Conservation (phyloP, 2,888 invertebrate genomes). For the Pocota personata region DNA sequence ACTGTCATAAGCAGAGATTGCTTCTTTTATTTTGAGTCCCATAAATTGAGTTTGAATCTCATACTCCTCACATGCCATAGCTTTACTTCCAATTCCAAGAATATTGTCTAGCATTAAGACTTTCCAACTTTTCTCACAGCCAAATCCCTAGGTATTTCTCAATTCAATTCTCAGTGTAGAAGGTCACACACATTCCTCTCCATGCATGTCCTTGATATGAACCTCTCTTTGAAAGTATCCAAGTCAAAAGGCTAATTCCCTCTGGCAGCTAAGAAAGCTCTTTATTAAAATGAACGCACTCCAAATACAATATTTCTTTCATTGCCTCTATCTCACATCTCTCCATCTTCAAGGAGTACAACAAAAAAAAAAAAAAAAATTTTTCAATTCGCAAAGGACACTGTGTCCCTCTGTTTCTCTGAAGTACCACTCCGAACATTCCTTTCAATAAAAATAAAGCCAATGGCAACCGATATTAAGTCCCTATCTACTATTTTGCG, state of each 20-base stretch:
- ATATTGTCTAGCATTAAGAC: slow-evolving; percentile 17
- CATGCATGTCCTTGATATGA: slow-evolving; percentile 43
- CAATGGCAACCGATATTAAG: slow-evolving; percentile 51
- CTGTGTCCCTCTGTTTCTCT: slow-evolving; percentile 22
- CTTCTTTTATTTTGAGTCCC: too few relatives aligned
- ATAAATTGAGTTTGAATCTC: background rate
- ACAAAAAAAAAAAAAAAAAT: slow-evolving; percentile 16
- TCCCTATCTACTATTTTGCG: slow-evolving; percentile 17
- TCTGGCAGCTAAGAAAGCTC: slow-evolving; percentile 22
- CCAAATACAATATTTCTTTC: slow-evolving; percentile 12
- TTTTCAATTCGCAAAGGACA: slow-evolving; percentile 52
- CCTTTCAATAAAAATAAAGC: slow-evolving; percentile 44
- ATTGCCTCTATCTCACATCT: slow-evolving; percentile 11
- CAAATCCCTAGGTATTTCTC: slow-evolving; percentile 19
- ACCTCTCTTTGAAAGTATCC: slow-evolving; percentile 21
- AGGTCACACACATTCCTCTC: slow-evolving; percentile 51
- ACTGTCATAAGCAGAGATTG: too few relatives aligned
- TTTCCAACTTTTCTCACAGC: background rate
- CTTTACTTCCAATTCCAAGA: background rate
- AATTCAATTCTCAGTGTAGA: slow-evolving; percentile 58
- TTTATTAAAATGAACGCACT: slow-evolving; percentile 32
- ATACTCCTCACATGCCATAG: background rate
- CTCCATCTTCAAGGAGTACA: background rate
- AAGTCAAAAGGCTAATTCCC: slow-evolving; percentile 57
- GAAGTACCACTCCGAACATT: slow-evolving; percentile 38